Percentiles rank a stretch among this genome's conserved stretches.
Conservation (phyloP, 1,140 invertebrate genomes). For the Contarinia nasturtii region DNA sequence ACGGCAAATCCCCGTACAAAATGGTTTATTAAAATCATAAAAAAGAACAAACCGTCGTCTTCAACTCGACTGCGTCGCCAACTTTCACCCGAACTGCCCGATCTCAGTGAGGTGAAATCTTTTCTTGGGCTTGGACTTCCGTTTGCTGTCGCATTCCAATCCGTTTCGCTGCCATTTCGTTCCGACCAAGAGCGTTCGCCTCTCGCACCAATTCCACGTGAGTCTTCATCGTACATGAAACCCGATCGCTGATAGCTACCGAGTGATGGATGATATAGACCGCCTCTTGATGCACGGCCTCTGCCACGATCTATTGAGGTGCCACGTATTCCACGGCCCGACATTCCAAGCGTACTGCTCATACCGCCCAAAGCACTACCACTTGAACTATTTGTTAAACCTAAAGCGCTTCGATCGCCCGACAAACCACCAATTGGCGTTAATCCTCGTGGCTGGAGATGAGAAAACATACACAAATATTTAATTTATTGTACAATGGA, state of each 20-base stretch:
- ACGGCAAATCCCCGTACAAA: no score
- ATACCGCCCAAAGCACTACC: not conserved
- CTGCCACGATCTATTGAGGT: constrained; percentile 30
- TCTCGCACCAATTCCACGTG: constrained; percentile 6
- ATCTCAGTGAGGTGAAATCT: constrained; percentile 28
- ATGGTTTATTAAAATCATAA: no score
- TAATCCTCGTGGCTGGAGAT: constrained; percentile 11
- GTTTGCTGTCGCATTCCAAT: constrained; percentile 32
- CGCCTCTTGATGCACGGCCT: constrained; percentile 13
- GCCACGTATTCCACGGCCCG: constrained; percentile 28
- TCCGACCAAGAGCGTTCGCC: constrained; percentile 33
- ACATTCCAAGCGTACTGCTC: not conserved
- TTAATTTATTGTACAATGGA: no score
- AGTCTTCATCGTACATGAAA: constrained; percentile 15
- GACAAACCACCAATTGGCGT: no score
- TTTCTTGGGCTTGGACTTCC: constrained; percentile 40
- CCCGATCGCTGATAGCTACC: constrained; percentile 14
- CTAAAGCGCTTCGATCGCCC: no score
- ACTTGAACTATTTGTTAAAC: not conserved
- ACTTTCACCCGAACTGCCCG: constrained; percentile 35
- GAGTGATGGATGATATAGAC: constrained; percentile 17
- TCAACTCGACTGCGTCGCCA: constrained; percentile 34
- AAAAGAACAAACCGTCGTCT: constrained; percentile 26
- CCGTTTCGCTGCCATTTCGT: constrained; percentile 32
- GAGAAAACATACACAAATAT: no score